Conservation (phyloP, 2,113 vertebrate species). For the Poeciliopsis prolifica region DNA sequence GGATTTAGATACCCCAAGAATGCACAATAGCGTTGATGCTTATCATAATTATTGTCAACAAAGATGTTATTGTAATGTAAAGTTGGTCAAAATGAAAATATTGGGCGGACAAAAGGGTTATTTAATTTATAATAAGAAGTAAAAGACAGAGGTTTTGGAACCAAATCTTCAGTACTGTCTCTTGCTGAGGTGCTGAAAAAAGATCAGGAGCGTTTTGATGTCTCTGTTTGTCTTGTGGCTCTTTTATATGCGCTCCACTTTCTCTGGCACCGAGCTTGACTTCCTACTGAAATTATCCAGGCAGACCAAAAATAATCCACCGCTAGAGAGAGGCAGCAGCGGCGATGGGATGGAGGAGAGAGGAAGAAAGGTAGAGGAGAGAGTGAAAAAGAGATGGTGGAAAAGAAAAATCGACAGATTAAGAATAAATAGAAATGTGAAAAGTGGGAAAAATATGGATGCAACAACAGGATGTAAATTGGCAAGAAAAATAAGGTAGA, state of each 20-base stretch:
- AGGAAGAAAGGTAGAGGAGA: not conserved
- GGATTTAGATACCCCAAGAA: too few species aligned
- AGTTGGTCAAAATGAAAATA: not conserved
- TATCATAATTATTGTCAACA: too few species aligned
- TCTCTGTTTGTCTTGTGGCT: constrained; percentile 67
- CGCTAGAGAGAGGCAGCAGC: constrained; percentile 42
- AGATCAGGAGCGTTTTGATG: constrained; percentile 56
- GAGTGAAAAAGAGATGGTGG: constrained; percentile 5
- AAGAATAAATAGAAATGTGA: constrained; percentile 3
- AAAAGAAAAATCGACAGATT: constrained; percentile 1
- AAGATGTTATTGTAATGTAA: too few species aligned
- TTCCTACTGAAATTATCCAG: constrained; percentile 75
- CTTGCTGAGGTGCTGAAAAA: constrained; percentile 53
- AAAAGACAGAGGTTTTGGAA: constrained; percentile 5
- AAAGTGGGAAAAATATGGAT: not conserved
- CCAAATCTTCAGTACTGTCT: constrained; percentile 29
- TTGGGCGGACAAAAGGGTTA: constrained; percentile 17
- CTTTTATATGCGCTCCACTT: constrained; percentile 69
- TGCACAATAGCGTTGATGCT: too few species aligned
- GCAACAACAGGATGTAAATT: not conserved
- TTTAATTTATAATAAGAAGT: constrained; percentile 15
- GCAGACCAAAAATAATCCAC: constrained; percentile 74
- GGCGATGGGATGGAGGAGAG: constrained; percentile 18
- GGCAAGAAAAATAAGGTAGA: constrained; percentile 18
- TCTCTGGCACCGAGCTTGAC: constrained; percentile 68